Evolutionary conservation across 2,797 vertebrate genomes (phyloP).

Genomic region (Megalops cyprinoides): DNA sequence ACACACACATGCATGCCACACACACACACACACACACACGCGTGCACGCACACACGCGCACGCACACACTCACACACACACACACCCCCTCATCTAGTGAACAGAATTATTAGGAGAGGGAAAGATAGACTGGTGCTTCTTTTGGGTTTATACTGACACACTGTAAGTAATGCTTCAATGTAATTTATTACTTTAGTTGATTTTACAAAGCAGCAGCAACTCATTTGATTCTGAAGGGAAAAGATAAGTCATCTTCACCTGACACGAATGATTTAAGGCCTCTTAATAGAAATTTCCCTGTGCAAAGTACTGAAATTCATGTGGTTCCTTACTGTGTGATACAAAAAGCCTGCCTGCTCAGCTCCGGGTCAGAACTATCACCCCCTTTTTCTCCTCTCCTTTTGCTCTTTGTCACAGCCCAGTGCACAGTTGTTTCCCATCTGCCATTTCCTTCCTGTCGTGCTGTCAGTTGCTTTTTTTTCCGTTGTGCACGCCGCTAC

Average conservation of each 20-base stretch:
- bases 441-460: conserved; percentile 58
- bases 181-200: not conserved
- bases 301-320: conserved; percentile 1
- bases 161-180: not conserved
- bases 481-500: conserved; percentile 24
- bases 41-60: not conserved
- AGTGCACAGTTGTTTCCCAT: conserved; percentile 64
- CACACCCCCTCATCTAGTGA: not conserved
- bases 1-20: not conserved
- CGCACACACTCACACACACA: not conserved
- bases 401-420: conserved; percentile 34
- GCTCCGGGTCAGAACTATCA: conserved; percentile 41
- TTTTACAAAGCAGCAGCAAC: conserved; percentile 14
- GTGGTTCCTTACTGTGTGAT: conserved; percentile 2
- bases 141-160: not conserved
- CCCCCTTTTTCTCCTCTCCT: conserved; percentile 26
- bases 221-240: conserved; percentile 10
- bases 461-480: conserved; percentile 47
- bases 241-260: not conserved
- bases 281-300: not conserved
- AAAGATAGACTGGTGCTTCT: conserved; percentile 1
- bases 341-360: not conserved
- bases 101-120: not conserved
- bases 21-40: not conserved
- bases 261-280: not conserved